Evolutionary conservation across 2,113 vertebrate genomes (phyloP).

Genomic region (Todiramphus chloris): DNA sequence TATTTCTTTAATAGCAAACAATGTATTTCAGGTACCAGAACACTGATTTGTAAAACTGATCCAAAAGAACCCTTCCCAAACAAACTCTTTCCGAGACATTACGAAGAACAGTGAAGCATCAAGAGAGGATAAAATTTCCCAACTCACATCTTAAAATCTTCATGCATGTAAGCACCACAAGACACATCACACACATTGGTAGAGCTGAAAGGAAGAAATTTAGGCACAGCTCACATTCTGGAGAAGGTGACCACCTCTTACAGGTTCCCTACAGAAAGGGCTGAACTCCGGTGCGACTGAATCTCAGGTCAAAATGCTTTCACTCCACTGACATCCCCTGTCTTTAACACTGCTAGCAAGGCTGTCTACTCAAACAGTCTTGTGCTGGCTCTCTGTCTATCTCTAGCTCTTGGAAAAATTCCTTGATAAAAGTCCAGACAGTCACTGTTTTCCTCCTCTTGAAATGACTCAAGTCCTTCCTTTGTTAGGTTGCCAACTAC

Average conservation of each 20-base stretch:
- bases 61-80: not conserved
- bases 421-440: not conserved
- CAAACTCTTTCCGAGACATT: not conserved
- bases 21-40: not conserved
- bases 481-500: not conserved
- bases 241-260: not conserved
- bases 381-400: rapidly evolving
- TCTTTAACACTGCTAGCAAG: not conserved
- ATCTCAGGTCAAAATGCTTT: not conserved
- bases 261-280: not conserved
- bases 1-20: not conserved
- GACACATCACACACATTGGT: not conserved
- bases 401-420: not conserved
- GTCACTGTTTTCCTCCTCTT: not conserved
- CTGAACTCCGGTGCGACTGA: not conserved
- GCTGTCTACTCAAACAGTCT: not conserved
- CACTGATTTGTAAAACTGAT: not conserved
- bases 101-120: not conserved
- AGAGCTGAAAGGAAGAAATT: not conserved
- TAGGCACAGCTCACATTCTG: not conserved
- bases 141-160: not conserved
- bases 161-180: not conserved
- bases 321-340: not conserved
- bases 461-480: not conserved
- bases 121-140: not conserved